phyloP scores from a whole-genome alignment of 2,113 vertebrate genomes.

The Callithrix jacchus region DNA sequence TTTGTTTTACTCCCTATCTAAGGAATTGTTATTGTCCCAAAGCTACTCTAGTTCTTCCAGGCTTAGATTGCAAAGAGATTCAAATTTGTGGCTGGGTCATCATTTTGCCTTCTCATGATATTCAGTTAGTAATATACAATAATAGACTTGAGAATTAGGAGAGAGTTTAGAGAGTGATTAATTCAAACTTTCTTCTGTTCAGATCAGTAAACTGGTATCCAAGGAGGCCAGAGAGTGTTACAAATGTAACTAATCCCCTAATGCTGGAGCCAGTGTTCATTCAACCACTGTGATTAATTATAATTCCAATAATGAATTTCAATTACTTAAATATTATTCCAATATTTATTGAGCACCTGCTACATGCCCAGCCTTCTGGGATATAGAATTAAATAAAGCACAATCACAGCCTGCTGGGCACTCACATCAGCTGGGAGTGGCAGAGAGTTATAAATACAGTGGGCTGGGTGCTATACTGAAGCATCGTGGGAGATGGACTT shows the following conservation, averaged over 20 bases:
- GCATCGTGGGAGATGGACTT: background rate
- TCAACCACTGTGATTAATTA: background rate
- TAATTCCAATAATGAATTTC: background rate
- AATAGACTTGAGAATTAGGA: background rate
- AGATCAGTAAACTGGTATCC: background rate
- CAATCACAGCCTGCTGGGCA: background rate
- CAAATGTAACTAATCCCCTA: background rate
- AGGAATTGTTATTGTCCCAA: background rate
- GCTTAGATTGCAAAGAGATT: background rate
- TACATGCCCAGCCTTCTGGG: background rate
- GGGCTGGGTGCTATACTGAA: background rate
- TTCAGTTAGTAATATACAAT: background rate
- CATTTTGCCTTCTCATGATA: background rate
- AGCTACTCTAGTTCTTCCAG: background rate
- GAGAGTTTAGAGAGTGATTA: background rate
- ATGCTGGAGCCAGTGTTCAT: background rate
- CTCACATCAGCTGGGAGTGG: background rate
- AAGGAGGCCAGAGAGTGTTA: background rate
- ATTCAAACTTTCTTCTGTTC: background rate
- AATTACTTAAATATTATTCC: background rate
- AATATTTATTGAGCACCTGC: background rate
- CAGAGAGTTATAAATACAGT: background rate
- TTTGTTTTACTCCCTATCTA: background rate
- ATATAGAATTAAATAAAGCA: background rate
- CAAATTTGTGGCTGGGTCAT: background rate